These are phyloP conservation scores for Tethea ocularis DNA, from an alignment of 2,888 invertebrate species.

Conservation along the genomic window DNA sequence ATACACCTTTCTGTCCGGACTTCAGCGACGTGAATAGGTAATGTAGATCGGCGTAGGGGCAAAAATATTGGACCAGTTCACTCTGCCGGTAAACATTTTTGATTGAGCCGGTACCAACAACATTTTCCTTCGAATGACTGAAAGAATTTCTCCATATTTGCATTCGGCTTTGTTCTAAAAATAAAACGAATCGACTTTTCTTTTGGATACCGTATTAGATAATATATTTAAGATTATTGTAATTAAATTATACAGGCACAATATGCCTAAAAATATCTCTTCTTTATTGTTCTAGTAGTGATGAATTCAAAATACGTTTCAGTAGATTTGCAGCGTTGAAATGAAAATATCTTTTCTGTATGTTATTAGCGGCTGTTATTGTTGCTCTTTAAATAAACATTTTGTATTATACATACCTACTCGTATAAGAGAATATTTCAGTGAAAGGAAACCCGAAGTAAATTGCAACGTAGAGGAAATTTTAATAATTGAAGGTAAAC, in stretches of 20 bases:
- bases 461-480: slow-evolving; percentile 26
- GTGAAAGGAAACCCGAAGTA: slow-evolving; percentile 25
- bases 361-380: background rate
- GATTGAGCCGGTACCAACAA: slow-evolving; percentile 56
- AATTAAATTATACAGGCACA: background rate
- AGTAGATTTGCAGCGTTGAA: background rate
- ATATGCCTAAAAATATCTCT: background rate
- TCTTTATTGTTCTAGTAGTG: background rate
- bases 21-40: slow-evolving; percentile 18
- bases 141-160: slow-evolving; percentile 45
- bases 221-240: background rate
- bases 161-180: slow-evolving; percentile 40
- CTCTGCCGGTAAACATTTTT: slow-evolving; percentile 67
- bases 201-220: background rate
- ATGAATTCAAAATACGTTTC: background rate
- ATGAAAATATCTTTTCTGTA: background rate
- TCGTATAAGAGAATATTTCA: slow-evolving; percentile 22
- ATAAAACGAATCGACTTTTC: slow-evolving; percentile 19
- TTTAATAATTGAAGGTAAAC: slow-evolving; percentile 36
- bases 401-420: slow-evolving; percentile 15
- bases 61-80: slow-evolving; percentile 59
- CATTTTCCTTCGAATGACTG: slow-evolving; percentile 46
- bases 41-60: slow-evolving; percentile 38
- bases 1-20: background rate
- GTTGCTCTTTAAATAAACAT: background rate